Conservation (phyloP, 2,113 vertebrate species). For the Caracal caracal region DNA sequence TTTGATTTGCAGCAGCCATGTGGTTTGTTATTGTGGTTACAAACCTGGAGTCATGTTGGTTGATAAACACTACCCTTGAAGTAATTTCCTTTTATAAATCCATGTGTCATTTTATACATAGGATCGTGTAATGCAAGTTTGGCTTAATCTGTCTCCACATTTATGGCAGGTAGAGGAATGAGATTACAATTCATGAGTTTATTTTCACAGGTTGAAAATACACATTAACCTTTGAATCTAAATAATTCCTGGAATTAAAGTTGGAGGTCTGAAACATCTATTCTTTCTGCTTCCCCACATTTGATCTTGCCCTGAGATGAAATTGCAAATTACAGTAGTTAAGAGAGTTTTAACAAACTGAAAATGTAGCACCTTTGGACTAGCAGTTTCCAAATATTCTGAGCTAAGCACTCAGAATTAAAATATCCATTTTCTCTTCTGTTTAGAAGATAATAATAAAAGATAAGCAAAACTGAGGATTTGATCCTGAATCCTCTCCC, state of each 20-base stretch:
- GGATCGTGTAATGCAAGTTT: not conserved
- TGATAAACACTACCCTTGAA: not conserved
- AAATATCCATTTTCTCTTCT: not conserved
- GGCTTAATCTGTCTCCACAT: not conserved
- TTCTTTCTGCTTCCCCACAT: not conserved
- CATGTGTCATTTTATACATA: not conserved
- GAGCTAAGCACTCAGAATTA: not conserved
- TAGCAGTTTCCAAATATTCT: not conserved
- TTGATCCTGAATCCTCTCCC: not conserved
- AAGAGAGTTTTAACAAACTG: not conserved
- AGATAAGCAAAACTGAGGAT: not conserved
- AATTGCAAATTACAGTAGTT: not conserved
- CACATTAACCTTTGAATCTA: not conserved
- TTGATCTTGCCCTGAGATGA: not conserved
- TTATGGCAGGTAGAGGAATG: not conserved
- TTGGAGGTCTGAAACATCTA: not conserved
- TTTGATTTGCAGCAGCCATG: not conserved
- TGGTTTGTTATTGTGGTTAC: not conserved
- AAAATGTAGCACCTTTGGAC: not conserved
- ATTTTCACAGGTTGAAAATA: constrained; percentile 8
- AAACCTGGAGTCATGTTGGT: not conserved
- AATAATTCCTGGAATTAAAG: constrained; percentile 13
- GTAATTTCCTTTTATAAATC: constrained; percentile 9
- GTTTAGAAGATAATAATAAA: not conserved
- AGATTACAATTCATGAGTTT: not conserved